Base-by-base conservation (phyloP, 2,888 invertebrate genomes). In the Acleris literana region DNA sequence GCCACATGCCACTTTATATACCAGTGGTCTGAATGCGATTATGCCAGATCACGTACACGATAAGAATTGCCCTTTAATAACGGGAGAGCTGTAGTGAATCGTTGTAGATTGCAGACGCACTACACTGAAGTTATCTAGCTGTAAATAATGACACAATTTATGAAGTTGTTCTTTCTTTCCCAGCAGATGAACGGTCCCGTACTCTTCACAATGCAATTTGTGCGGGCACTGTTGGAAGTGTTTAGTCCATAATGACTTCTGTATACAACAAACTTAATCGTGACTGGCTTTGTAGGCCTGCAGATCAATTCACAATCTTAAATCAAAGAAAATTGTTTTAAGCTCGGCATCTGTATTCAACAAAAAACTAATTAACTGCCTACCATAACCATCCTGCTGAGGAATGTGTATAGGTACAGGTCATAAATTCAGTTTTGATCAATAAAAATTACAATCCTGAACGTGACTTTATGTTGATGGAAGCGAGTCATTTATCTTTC, bases 51-150 rank as follows among this genome's bases (percentile, higher is more conserved):
- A 89, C 88, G 87, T 88, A 85, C 84, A 79, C 77, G 74, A 81
- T 82, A 84, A 84, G 86, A 88, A 90, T 89, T 87, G 86, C 88
- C 83, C 86, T 88, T 86, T 89, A 90, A 90, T 91, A 90, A 90
- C 90, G 85, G 86, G 79, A 83, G 79, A 83, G 79, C 78, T 81
- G 81, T 81, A 84, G 86, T 84, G 85, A 86, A 87, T 87, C 85
- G 86, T 86, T 84, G 86, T 86, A 86, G 88, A 90, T 89, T 90
- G 84, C 83, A 85, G 84, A 81, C 85, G 82, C 82, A 84, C 85
- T 84, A 81, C 81, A 83, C 85, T 85, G 83, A 82, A 82, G 78
- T 80, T 78, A 80, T 78, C 79, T 90, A 91, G 88, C 91, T 90
- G 91, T 92, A 90, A 85, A 84, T 90, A 90, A 91, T 90, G 81